Evolutionary conservation across 2,888 invertebrate species (phyloP), one percentile per base, ranked within the genome.

Genomic region (Hofmannophila pseudospretella): DNA sequence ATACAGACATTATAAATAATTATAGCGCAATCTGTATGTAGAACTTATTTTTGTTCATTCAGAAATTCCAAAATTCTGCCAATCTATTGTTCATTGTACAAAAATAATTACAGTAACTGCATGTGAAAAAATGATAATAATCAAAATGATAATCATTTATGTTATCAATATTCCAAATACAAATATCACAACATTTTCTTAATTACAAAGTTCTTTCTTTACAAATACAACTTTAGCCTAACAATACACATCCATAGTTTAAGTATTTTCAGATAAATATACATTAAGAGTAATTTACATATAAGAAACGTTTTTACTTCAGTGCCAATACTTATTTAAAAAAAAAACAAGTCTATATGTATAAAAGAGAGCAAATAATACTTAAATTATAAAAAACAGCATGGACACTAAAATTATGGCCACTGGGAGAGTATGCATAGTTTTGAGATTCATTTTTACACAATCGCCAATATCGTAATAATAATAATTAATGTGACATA

Each of bases 151-250:
- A n/a, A n/a, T n/a, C n/a, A n/a, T n/a, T n/a, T n/a, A 40, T 36
- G 33, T 39, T 36, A 42, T 39, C 41, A 84, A 82, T 86, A 86
- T 86, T 86, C 86, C 86, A 86, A 74, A 81, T 86, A 86, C 86
- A 86, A 86, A 85, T 86, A 86, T 86, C 86, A 86, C 86, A 84
- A 82, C 80, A 85, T 84, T 85, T 79, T 66, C 81, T 84, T 84
- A 82, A 51, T 49, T 65, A 70, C 55, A 26, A 57, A 65, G 67
- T 74, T 76, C 60, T 71, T 65, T 79, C 71, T 82, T 82, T 84
- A 84, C 78, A 85, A 62, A 76, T 78, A 78, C 58, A 70, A 23
- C 65, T 73, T 77, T 76, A 80, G 48, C 56, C 46, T 67, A 34
- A 34, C 33, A 70, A 59, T 23, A 79, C 67, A 81, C 79, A 81